Conservation (phyloP, 2,888 invertebrate genomes). For the Gari tellinella region DNA sequence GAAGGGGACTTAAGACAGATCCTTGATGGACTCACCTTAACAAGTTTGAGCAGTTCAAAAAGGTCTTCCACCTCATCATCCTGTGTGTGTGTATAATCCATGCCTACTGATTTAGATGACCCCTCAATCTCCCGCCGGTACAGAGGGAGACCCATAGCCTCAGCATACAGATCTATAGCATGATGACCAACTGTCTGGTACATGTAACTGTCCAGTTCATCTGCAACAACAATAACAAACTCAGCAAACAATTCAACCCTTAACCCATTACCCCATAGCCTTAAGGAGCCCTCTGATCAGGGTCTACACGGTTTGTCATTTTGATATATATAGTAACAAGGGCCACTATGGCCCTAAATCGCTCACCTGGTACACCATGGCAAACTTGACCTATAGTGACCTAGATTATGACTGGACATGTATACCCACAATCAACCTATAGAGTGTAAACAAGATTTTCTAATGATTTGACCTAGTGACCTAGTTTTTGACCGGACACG, state of each 20-base stretch:
- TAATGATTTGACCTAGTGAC: no score
- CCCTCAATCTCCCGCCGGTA: constrained; percentile 94
- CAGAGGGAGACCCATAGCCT: constrained; percentile 96
- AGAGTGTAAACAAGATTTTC: no score
- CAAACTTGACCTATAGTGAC: no score
- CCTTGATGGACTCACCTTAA: constrained; percentile 90
- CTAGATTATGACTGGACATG: no score
- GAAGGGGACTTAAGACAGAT: no score
- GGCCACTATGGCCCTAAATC: neutral
- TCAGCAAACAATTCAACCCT: no score
- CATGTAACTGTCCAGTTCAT: constrained; percentile 98
- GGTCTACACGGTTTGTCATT: neutral
- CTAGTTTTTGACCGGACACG: no score
- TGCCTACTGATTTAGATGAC: constrained; percentile 90
- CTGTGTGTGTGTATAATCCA: constrained; percentile 86
- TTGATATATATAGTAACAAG: neutral
- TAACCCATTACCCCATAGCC: no score
- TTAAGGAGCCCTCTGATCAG: neutral
- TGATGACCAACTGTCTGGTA: constrained; percentile 99
- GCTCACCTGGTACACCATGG: no score
- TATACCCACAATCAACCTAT: no score
- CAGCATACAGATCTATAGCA: constrained; percentile 95
- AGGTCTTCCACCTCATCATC: constrained; percentile 97
- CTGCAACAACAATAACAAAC: no score
- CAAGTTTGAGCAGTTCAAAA: constrained; percentile 90